Base-by-base conservation (phyloP, 2,888 invertebrate species). In the Eupithecia subumbrata region DNA sequence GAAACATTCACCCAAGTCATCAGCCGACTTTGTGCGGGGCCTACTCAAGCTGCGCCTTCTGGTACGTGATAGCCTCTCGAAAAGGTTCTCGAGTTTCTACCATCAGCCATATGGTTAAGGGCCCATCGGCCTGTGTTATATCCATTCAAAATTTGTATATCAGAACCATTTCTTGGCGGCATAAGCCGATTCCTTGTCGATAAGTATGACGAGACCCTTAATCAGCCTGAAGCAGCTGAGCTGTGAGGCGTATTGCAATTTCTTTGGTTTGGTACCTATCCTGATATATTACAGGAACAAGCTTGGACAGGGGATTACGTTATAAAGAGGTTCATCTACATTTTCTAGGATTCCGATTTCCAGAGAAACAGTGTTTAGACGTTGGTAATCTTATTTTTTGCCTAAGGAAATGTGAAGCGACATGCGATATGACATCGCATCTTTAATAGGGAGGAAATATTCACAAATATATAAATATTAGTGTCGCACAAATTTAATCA, bases 241-340 rank as follows among this genome's bases (percentile, higher is more conserved):
- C 52, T 52, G 72, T 48, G 79, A 75, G 71, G 73, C 60, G 77
- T 75, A 74, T 71, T 79, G 78, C 78, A 79, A 81, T 79, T 77
- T 77, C 76, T 79, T 74, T 64, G 77, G 76, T 75, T 78, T 75
- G 71, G 11, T 56, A 12, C 56, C 22, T 77, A 74, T 68, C 66
- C 63, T 74, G 69, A 73, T 76, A 69, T 76, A 74, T 76, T 71
- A 71, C 22, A 34, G 52, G 37, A 60, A 60, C 25, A 25, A 60
- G 60, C 25, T 60, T 25, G 25, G 22, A 60, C 5, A 25, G 5
- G 25, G 25, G 56, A 1, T 5, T 52, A 8, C 43, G 43, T 14
- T 5, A 45, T 45, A 12, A 45, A 14, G 43, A 45, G 43, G 9
- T 45, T 14, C 43, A 14, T 45, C 7, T 45, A 45, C 14, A 7